A percentile compares a stretch with the other conserved stretches of the same genome.
These are phyloP conservation scores for Nibea albiflora DNA, from an alignment of 2,113 vertebrate species.

Conservation along the genomic window DNA sequence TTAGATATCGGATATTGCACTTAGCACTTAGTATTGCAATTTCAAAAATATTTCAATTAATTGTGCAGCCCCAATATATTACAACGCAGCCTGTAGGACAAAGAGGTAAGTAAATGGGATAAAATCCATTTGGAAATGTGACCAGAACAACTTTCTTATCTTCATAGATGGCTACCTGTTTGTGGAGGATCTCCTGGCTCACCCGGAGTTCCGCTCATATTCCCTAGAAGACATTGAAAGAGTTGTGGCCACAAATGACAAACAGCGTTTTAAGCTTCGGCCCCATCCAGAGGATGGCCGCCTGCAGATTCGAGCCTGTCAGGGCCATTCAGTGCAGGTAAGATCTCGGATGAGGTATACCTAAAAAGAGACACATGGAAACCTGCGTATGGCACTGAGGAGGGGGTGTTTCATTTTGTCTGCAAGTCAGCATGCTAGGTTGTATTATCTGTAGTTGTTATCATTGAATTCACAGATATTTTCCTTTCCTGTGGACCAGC, in stretches of 20 bases:
- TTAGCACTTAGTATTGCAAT: no score
- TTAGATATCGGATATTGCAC: no score
- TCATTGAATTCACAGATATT: not conserved
- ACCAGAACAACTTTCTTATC: conserved; percentile 1
- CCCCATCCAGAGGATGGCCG: conserved; percentile 76
- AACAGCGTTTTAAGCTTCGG: conserved; percentile 87
- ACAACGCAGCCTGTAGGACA: not conserved
- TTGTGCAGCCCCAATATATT: not conserved
- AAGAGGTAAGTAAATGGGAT: not conserved
- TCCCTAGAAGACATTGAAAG: conserved; percentile 84
- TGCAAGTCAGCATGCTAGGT: not conserved
- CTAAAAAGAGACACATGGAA: not conserved
- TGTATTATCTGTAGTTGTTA: not conserved
- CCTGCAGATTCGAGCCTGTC: conserved; percentile 90
- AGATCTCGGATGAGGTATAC: not conserved
- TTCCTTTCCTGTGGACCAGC: not conserved
- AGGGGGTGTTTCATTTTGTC: not conserved
- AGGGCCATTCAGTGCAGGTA: conserved; percentile 91
- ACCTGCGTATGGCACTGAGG: not conserved
- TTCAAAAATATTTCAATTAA: no score
- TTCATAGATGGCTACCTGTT: conserved; percentile 89
- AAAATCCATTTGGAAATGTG: conserved; percentile 7
- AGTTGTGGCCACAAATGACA: conserved; percentile 86
- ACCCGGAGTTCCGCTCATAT: conserved; percentile 85
- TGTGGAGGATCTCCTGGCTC: conserved; percentile 83